A percentile compares a stretch with the other conserved stretches of the same genome.
Evolutionary conservation across 2,888 invertebrate species (phyloP).

Genomic region (Chelonus formosanus): DNA sequence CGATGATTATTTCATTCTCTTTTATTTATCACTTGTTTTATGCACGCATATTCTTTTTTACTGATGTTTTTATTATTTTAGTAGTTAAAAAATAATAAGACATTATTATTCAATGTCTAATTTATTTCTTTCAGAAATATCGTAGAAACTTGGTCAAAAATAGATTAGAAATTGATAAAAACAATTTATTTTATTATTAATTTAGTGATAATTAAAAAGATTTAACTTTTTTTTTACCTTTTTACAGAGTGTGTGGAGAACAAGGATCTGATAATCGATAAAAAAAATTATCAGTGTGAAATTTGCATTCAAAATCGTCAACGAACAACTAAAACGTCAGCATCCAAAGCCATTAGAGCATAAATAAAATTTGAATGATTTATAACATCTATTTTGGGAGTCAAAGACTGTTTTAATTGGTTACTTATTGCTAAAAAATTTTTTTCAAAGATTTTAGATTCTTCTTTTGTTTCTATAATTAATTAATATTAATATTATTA

Average conservation of each 20-base stretch:
- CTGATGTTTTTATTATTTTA: constrained; percentile 7
- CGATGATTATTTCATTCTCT: constrained; percentile 36
- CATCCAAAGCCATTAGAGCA: constrained; percentile 56
- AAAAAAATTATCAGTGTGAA: constrained; percentile 61
- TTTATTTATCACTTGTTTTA: background rate
- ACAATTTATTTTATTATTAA: no score
- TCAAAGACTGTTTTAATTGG: constrained; percentile 37
- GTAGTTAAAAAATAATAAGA: background rate
- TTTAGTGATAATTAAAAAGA: background rate
- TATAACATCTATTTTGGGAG: constrained; percentile 36
- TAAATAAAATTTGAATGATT: constrained; percentile 34
- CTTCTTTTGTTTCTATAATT: constrained; percentile 11
- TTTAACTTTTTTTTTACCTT: constrained; percentile 25
- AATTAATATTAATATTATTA: constrained; percentile 1
- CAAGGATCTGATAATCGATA: constrained; percentile 57
- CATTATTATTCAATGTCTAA: background rate
- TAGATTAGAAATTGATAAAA: no score
- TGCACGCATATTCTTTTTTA: constrained; percentile 12
- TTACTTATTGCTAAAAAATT: constrained; percentile 19
- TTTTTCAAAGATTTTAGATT: constrained; percentile 23
- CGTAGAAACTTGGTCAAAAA: no score
- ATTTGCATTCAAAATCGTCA: constrained; percentile 57
- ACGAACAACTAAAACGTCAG: constrained; percentile 52
- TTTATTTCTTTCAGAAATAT: background rate
- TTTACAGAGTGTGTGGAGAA: constrained; percentile 62